Evolutionary conservation across 2,888 invertebrate species (phyloP), one percentile per base, ranked within the genome.

Genomic region (Erebia epiphron): DNA sequence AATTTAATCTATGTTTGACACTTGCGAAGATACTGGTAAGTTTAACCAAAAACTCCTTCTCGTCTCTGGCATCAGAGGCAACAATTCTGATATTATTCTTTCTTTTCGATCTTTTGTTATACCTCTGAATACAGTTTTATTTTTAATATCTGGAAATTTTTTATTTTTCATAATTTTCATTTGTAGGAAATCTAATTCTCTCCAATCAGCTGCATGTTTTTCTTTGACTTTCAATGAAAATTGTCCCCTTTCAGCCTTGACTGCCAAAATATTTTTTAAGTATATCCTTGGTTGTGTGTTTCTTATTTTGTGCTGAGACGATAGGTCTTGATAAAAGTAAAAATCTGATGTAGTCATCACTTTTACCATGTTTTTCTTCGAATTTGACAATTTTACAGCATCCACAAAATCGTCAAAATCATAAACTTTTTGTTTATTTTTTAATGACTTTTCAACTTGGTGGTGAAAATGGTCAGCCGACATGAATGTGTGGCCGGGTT

Each of bases 401-500:
- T 61, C 21, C 13, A 52, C 60, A 58, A 69, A 69, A 41, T 68
- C 68, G 14, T 21, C 21, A 52, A 64, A 64, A 57, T 56, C 66
- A 58, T 64, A 69, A 56, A 69, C 49, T 50, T 69, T 69, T 56
- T 57, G 56, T 63, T 64, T 69, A 41, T 57, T 69, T 63, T 56
- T 58, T 26, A 68, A 52, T 41, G 57, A 64, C 9, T 57, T 46
- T 69, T 68, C 64, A 16, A 69, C 69, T 57, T 16, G 46, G n/a
- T 69, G 69, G 64, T 69, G 64, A 63, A 68, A 68, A 62, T 46
- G 21, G 62, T 68, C 68, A 18, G 62, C 63, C 49, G 57, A 62
- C 68, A 68, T 68, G 49, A 69, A 64, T 49, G 69, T 69, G 64
- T 69, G 64, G 35, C 64, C 68, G 35, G 67, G 67, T 67, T 67